phyloP scores from a whole-genome alignment of 1,140 invertebrate species.

The Lysiphlebus fabarum region DNA sequence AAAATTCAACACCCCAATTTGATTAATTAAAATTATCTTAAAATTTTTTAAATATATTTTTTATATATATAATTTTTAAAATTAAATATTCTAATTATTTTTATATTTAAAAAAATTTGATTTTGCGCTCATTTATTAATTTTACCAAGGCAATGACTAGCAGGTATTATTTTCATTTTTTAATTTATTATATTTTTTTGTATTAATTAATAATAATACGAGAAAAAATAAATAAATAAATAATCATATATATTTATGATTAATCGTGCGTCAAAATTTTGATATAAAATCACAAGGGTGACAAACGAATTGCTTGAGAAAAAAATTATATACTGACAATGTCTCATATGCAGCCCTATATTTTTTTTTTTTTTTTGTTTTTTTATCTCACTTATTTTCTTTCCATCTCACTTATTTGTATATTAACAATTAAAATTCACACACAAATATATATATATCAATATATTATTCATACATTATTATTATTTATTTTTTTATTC shows the following conservation, averaged over 20 bases:
- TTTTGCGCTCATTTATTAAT: conserved; percentile 51
- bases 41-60: too few species aligned
- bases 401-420: too few species aligned
- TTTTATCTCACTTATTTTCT: too few species aligned
- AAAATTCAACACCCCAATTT: too few species aligned
- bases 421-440: conserved; percentile 21
- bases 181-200: too few species aligned
- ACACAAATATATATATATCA: background rate
- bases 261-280: too few species aligned
- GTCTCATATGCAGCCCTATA: too few species aligned
- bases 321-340: background rate
- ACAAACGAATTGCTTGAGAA: background rate
- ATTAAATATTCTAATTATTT: conserved; percentile 19
- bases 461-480: conserved; percentile 1
- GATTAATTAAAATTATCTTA: too few species aligned
- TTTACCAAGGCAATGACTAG: conserved; percentile 49
- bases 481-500: conserved; percentile 4
- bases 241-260: background rate
- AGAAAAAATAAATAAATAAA: background rate
- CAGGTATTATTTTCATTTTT: conserved; percentile 6
- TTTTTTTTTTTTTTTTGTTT: background rate
- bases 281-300: too few species aligned
- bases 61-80: conserved; percentile 19
- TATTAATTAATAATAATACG: background rate
- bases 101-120: conserved; percentile 46